Evolutionary conservation across 2,888 invertebrate species (phyloP).

Genomic region (Noctua pronuba): DNA sequence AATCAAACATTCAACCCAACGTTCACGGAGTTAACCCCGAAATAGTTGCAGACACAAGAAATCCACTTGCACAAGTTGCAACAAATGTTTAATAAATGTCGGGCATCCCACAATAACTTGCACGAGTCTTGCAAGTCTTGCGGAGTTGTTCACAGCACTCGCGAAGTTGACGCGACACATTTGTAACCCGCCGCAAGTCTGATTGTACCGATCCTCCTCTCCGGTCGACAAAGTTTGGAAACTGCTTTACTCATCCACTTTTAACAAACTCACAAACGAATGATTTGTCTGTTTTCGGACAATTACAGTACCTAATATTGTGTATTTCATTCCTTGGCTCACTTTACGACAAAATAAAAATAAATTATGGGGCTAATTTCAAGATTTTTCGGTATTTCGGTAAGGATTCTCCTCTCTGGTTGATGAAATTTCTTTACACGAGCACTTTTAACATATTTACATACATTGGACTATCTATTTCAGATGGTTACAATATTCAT

Average conservation of each 20-base stretch:
- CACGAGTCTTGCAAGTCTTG: conserved; percentile 27
- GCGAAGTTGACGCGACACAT: conserved; percentile 47
- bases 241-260: conserved; percentile 22
- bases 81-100: conserved; percentile 53
- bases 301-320: not conserved
- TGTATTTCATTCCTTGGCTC: not conserved
- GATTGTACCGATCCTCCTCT: conserved; percentile 40
- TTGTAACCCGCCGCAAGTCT: conserved; percentile 48
- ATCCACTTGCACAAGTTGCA: conserved; percentile 25
- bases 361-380: not conserved
- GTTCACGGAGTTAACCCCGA: conserved; percentile 8
- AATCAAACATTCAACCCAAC: conserved; percentile 6
- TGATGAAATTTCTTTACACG: conserved; percentile 4
- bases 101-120: conserved; percentile 46
- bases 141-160: conserved; percentile 43
- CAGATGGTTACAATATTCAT: not conserved
- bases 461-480: not conserved
- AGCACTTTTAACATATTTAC: conserved; percentile 12
- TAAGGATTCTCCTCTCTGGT: conserved; percentile 14
- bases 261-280: not conserved
- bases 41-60: conserved; percentile 22
- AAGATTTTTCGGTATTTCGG: not conserved
- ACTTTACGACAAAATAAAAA: not conserved
- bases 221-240: conserved; percentile 39
- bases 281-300: not conserved